Evolutionary conservation across 2,113 vertebrate species (phyloP).

Genomic region (Diphyllodes magnificus): DNA sequence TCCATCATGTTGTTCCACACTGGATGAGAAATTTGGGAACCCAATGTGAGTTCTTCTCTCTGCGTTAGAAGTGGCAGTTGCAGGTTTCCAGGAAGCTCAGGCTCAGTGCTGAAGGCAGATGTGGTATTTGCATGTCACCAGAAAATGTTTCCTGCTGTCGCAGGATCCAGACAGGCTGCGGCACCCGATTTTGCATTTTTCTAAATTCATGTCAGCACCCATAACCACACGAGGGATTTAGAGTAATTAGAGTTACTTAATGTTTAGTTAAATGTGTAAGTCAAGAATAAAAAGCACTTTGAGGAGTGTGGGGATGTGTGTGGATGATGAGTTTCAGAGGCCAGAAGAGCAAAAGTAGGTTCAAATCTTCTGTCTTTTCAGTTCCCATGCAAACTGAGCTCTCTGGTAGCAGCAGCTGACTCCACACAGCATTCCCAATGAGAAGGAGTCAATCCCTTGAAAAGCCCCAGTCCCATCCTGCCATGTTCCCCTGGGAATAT

Average conservation of each 20-base stretch:
- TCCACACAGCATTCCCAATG: rapidly evolving
- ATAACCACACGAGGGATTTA: neutral
- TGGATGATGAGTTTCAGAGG: neutral
- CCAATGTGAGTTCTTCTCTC: rapidly evolving
- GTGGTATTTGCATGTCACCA: neutral
- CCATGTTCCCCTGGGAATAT: neutral
- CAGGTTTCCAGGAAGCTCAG: neutral
- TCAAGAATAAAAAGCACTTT: neutral
- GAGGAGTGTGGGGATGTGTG: neutral
- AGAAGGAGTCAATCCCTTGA: rapidly evolving
- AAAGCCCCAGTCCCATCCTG: neutral
- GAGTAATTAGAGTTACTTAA: neutral
- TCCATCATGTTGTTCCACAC: neutral
- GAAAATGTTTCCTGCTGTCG: neutral
- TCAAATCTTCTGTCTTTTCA: neutral
- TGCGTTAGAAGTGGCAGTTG: rapidly evolving
- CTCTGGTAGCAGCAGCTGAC: neutral
- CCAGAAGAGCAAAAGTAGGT: neutral
- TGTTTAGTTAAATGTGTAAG: neutral
- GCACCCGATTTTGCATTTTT: neutral
- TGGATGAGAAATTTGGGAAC: neutral
- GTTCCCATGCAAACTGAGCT: rapidly evolving
- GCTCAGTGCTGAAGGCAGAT: neutral
- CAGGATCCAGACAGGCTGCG: neutral
- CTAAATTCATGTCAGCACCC: neutral